Evolutionary conservation across 2,113 vertebrate species (phyloP).

Genomic region (Cryptotis parvus): DNA sequence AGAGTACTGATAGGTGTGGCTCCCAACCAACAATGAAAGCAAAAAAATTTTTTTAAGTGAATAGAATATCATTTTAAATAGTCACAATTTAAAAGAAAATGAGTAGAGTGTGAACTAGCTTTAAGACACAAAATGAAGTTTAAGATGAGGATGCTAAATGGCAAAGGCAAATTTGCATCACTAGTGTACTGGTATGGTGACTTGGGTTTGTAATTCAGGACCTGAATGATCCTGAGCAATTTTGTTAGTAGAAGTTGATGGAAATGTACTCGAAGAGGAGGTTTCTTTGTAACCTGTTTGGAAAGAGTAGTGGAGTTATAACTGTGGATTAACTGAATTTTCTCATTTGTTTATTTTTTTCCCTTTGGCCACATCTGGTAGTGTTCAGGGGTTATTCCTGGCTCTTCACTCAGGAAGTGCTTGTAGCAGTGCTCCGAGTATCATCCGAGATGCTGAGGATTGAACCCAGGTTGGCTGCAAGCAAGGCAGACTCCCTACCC

Average conservation of each 20-base stretch:
- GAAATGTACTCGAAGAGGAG: constrained; percentile 8
- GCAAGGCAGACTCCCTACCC: too few relatives aligned
- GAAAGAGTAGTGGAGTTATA: background rate
- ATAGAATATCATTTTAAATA: background rate
- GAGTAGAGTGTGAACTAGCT: background rate
- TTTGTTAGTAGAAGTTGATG: background rate
- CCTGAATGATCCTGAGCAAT: background rate
- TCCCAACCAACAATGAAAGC: too few relatives aligned
- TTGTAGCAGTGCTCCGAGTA: too few relatives aligned
- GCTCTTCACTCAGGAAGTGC: too few relatives aligned
- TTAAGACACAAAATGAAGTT: constrained; percentile 43
- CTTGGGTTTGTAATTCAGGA: background rate
- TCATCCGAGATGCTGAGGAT: too few relatives aligned
- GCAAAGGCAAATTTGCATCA: constrained; percentile 10
- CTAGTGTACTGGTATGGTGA: background rate
- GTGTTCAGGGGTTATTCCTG: too few relatives aligned
- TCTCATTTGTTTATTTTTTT: background rate
- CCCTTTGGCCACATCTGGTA: too few relatives aligned
- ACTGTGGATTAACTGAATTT: constrained; percentile 34
- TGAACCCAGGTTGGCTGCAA: too few relatives aligned
- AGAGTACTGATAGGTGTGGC: too few relatives aligned
- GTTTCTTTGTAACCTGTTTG: background rate
- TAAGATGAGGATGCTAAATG: constrained; percentile 7
- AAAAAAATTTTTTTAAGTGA: too few relatives aligned
- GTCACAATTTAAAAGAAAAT: background rate